These are phyloP conservation scores for Cyaniris semiargus DNA, from an alignment of 2,888 invertebrate species.

Conservation along the genomic window DNA sequence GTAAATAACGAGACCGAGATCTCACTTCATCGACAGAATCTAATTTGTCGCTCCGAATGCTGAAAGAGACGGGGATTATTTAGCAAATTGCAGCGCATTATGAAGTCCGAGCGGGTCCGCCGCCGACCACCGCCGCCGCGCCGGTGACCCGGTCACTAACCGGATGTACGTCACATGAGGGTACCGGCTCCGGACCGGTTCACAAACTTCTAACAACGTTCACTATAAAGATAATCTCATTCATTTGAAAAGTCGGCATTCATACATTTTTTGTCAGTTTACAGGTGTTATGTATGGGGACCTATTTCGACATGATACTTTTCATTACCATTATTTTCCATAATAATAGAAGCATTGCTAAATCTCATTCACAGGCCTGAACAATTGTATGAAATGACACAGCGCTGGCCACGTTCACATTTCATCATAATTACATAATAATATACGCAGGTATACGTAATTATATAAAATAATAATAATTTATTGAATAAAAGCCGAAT, in stretches of 20 bases:
- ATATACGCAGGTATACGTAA: no score
- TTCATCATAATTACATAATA: no score
- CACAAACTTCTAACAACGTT: background rate
- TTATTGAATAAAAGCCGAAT: no score
- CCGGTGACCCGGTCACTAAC: background rate
- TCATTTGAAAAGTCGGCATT: no score
- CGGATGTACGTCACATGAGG: background rate
- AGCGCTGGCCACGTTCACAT: no score
- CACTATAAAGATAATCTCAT: background rate
- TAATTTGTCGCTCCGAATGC: background rate
- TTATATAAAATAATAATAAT: no score
- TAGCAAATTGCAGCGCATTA: conserved; percentile 1
- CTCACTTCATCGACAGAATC: background rate
- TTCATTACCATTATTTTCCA: no score
- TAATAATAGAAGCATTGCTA: no score
- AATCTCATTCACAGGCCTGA: no score
- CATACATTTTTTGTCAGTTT: no score
- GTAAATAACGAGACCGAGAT: background rate
- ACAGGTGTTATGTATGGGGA: background rate
- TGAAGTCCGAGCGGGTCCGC: background rate
- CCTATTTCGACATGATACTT: no score
- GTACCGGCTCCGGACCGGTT: background rate
- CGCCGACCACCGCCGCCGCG: background rate
- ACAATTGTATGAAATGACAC: no score
- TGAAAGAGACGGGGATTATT: background rate